phyloP scores from a whole-genome alignment of 2,888 invertebrate species.

The Cistogaster globosa region DNA sequence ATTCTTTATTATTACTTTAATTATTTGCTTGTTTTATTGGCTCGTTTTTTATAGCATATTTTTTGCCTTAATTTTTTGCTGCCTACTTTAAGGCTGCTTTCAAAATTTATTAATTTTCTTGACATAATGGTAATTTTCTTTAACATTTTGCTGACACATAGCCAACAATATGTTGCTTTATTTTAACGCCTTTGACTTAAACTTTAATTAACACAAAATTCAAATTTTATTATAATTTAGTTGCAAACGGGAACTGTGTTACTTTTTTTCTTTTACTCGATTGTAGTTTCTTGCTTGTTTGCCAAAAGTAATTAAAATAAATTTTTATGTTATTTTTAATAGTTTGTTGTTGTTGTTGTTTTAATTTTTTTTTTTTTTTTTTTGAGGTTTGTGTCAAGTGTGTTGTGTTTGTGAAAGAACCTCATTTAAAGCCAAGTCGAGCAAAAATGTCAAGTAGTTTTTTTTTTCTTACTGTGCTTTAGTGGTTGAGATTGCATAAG shows the following conservation, averaged over 20 bases:
- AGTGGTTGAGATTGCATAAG: background rate
- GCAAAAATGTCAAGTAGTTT: conserved; percentile 61
- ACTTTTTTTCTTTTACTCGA: background rate
- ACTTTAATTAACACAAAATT: conserved; percentile 18
- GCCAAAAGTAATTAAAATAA: background rate
- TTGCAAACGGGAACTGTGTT: conserved; percentile 4
- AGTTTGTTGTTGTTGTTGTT: background rate
- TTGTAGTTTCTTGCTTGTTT: background rate
- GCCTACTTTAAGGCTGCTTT: too few species aligned
- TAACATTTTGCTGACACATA: conserved; percentile 29
- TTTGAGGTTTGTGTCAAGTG: conserved; percentile 6
- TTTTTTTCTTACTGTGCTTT: conserved; percentile 13
- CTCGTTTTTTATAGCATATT: too few species aligned
- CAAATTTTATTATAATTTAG: conserved; percentile 29
- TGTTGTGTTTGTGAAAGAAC: conserved; percentile 55
- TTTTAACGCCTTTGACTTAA: conserved; percentile 31
- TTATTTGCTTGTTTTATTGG: too few species aligned
- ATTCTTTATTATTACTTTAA: too few species aligned
- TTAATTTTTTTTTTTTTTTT: conserved; percentile 1
- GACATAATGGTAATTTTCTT: background rate
- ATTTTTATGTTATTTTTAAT: background rate
- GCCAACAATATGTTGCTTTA: conserved; percentile 53
- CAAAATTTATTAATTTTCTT: background rate
- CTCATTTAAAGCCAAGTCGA: conserved; percentile 47
- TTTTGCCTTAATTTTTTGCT: too few species aligned